These are phyloP conservation scores for Thumatha senex DNA, from an alignment of 2,888 invertebrate species.

Conservation along the genomic window DNA sequence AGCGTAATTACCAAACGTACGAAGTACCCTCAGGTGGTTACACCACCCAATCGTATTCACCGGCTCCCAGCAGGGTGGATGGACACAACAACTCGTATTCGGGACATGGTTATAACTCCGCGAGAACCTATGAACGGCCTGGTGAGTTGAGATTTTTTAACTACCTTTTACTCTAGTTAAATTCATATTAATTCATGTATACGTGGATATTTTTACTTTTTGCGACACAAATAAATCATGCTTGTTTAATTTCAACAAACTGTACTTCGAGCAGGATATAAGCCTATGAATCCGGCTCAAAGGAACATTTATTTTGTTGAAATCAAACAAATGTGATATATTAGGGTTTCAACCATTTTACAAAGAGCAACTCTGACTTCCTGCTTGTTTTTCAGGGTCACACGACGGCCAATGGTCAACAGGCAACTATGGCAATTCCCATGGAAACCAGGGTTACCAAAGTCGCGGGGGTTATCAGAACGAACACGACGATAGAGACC, in stretches of 20 bases:
- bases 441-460: conserved; percentile 27
- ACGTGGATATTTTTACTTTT: no score
- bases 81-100: conserved; percentile 37
- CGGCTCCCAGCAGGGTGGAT: not conserved
- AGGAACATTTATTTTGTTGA: no score
- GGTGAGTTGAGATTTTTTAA: conserved; percentile 10
- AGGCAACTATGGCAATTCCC: conserved; percentile 8
- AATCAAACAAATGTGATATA: no score
- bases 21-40: conserved; percentile 56
- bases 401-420: conserved; percentile 31
- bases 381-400: not conserved
- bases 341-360: no score
- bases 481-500: conserved; percentile 69
- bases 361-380: no score
- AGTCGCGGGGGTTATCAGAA: conserved; percentile 60
- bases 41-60: not conserved
- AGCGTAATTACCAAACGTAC: conserved; percentile 41
- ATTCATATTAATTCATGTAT: no score
- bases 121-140: conserved; percentile 36
- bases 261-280: no score
- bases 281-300: no score
- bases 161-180: no score
- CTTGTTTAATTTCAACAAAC: no score
- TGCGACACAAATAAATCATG: no score
- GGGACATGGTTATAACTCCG: conserved; percentile 34